A percentile compares a stretch with the other conserved stretches of the same genome.
phyloP scores from a whole-genome alignment of 2,888 invertebrate genomes.

The Hyppa rectilinea region DNA sequence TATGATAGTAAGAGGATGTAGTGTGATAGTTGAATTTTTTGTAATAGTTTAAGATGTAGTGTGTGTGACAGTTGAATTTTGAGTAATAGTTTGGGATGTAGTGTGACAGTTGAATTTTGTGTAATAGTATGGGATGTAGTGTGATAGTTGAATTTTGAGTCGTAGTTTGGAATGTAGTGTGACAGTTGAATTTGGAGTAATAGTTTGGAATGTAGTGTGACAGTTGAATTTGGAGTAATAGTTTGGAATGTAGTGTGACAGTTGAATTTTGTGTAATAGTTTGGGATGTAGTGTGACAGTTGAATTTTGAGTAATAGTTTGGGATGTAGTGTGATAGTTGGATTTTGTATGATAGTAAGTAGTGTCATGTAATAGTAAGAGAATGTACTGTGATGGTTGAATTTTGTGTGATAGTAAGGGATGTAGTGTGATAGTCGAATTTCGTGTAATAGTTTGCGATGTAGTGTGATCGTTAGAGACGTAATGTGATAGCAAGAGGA shows the following conservation, averaged over 20 bases:
- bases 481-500: background rate
- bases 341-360: background rate
- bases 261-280: too few species aligned
- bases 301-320: too few species aligned
- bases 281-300: background rate
- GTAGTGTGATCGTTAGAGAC: background rate
- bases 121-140: background rate
- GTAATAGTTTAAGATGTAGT: background rate
- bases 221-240: background rate
- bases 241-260: background rate
- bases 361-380: too few species aligned
- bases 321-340: too few species aligned
- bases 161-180: background rate
- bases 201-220: background rate
- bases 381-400: background rate
- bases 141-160: background rate
- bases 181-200: background rate
- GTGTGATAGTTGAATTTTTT: background rate
- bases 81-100: background rate
- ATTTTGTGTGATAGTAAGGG: too few species aligned
- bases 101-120: background rate
- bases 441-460: background rate
- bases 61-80: background rate
- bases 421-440: background rate
- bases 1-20: background rate